A percentile compares a stretch with the other conserved stretches of the same genome.
Conservation (phyloP, 2,888 invertebrate genomes). For the Theretra japonica region DNA sequence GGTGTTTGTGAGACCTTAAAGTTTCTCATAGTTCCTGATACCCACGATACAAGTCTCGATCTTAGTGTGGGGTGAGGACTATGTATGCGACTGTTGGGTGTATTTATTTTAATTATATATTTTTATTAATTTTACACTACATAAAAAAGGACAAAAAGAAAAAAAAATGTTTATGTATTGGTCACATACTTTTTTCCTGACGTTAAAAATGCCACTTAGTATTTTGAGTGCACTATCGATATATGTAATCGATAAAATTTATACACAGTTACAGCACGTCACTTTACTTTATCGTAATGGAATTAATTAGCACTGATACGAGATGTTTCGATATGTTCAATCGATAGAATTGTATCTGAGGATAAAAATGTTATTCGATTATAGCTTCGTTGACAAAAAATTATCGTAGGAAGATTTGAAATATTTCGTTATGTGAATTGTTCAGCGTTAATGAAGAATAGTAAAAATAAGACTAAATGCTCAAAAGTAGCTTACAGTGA, state of each 20-base stretch:
- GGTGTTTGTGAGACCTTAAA: too few species aligned
- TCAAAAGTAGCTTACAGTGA: conserved; percentile 46
- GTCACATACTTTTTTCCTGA: too few species aligned
- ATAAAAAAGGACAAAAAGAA: too few species aligned
- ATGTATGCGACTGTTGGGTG: too few species aligned
- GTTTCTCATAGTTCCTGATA: too few species aligned
- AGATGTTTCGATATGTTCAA: neutral
- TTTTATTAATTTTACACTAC: too few species aligned
- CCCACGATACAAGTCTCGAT: too few species aligned
- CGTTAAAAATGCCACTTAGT: neutral
- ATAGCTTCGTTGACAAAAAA: neutral
- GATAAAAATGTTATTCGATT: neutral
- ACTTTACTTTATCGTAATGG: too few species aligned
- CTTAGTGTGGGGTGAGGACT: too few species aligned
- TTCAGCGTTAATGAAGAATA: conserved; percentile 17
- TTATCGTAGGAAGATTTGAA: neutral
- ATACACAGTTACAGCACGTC: neutral
- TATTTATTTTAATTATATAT: too few species aligned
- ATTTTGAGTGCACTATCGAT: neutral
- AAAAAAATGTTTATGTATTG: too few species aligned
- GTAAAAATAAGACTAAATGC: conserved; percentile 23
- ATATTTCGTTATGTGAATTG: conserved; percentile 1
- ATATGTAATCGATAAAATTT: conserved; percentile 10
- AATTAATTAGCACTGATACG: neutral
- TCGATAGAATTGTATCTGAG: conserved; percentile 9